A percentile compares a stretch with the other conserved stretches of the same genome.
phyloP scores from a whole-genome alignment of 2,888 invertebrate genomes.

The Pardosa pseudoannulata region DNA sequence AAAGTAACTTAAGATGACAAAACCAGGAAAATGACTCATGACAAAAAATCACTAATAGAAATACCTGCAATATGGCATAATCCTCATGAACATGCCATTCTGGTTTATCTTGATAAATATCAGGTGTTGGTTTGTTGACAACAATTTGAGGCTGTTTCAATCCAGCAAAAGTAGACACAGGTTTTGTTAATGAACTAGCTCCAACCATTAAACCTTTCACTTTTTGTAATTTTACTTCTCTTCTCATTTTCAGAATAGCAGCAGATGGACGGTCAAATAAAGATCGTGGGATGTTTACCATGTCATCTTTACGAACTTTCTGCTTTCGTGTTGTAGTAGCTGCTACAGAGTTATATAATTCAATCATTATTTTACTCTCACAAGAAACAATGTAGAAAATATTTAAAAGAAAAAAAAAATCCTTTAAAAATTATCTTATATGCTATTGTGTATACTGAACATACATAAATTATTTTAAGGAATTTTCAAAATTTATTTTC shows the following conservation, averaged over 20 bases:
- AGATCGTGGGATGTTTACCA: conserved; percentile 86
- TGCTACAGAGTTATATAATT: conserved; percentile 9
- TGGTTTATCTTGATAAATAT: conserved; percentile 65
- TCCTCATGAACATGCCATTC: conserved; percentile 80
- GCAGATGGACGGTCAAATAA: conserved; percentile 88
- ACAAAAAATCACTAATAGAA: too few relatives aligned
- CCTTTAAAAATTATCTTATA: too few relatives aligned
- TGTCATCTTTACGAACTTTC: conserved; percentile 83
- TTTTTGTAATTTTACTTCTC: conserved; percentile 87
- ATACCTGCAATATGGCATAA: conserved; percentile 80
- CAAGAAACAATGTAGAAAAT: too few relatives aligned
- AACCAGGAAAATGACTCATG: too few relatives aligned
- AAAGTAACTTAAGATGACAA: too few relatives aligned
- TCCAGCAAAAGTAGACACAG: conserved; percentile 32
- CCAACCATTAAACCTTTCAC: conserved; percentile 77
- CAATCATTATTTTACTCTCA: too few relatives aligned
- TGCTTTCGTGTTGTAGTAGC: conserved; percentile 76
- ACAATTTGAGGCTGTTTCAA: conserved; percentile 55
- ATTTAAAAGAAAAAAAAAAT: too few relatives aligned
- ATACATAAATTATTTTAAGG: too few relatives aligned
- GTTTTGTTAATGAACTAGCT: conserved; percentile 14
- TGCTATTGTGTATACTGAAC: too few relatives aligned
- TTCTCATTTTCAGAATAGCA: conserved; percentile 85
- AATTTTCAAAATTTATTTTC: too few relatives aligned
- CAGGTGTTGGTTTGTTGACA: conserved; percentile 65